Evolutionary conservation across 2,888 invertebrate species (phyloP), one percentile per base, ranked within the genome.

Genomic region (Phasia obesa): DNA sequence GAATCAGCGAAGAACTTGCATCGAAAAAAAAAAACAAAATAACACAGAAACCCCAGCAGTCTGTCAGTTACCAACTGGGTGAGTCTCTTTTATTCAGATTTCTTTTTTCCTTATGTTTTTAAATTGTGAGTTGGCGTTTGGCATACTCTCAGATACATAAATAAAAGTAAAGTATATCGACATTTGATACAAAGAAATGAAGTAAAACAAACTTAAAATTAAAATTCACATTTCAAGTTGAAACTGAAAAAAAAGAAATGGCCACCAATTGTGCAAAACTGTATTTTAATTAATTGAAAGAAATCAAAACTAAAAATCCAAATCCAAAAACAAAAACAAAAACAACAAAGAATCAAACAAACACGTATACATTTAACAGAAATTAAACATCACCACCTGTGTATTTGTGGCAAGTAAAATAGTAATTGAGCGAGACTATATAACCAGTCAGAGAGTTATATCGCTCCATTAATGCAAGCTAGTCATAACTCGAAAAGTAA

Each of bases 231-330:
- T 44, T 44, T 17, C 19, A 27, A 47, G 15, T 53, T 25, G 9
- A 73, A 49, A 31, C 13, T 19, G 4, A 23, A 51, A 25, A 17
- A 51, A 25, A 75, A 62, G 79, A 80, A 83, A 77, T 82, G 79
- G 69, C 77, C 78, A 81, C 84, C 81, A 81, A 75, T 74, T 78
- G 83, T 69, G 84, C 77, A 75, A 79, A 85, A 78, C 83, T 78
- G 78, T 81, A 76, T 78, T 75, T 70, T 77, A 81, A 83, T 78
- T 84, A 78, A 81, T 71, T 71, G 77, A 76, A 84, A 77, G 65
- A 73, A 77, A 69, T 62, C 60, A 73, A 69, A 77, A 67, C 51
- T 7, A 19, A 35, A 70, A 64, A 21, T 9, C 9, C 4, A 19
- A 38, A 23, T 6, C 5, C 55, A 17, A 31, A 49, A 35, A 23